Evolutionary conservation across 1,140 invertebrate species (phyloP).

Genomic region (Hyphantria cunea): DNA sequence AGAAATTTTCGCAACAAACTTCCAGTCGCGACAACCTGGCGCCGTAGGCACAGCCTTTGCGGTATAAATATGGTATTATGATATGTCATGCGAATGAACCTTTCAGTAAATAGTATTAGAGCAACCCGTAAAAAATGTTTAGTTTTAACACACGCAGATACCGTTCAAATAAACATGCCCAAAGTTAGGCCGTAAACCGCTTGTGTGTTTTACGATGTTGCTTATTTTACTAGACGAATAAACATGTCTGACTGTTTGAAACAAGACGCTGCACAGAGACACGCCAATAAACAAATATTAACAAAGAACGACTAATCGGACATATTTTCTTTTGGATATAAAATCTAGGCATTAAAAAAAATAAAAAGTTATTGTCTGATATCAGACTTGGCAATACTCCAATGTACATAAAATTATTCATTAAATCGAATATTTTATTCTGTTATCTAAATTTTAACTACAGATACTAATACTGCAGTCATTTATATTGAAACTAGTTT

Average conservation of each 20-base stretch:
- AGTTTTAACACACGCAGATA: slow-evolving; percentile 8
- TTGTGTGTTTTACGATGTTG: slow-evolving; percentile 63
- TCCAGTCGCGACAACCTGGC: slow-evolving; percentile 48
- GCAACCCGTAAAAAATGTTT: slow-evolving; percentile 23
- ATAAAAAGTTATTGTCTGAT: slow-evolving; percentile 1
- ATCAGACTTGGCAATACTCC: slow-evolving; percentile 21
- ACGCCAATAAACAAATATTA: slow-evolving; percentile 43
- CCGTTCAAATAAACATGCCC: slow-evolving; percentile 37
- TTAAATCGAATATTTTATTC: too few relatives aligned
- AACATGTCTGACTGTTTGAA: slow-evolving; percentile 63
- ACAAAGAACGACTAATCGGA: slow-evolving; percentile 5
- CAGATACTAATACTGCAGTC: too few relatives aligned
- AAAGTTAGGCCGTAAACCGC: slow-evolving; percentile 48
- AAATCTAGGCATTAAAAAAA: background rate
- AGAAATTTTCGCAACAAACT: slow-evolving; percentile 54
- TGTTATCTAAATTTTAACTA: too few relatives aligned
- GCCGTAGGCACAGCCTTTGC: slow-evolving; percentile 29
- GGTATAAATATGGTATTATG: background rate
- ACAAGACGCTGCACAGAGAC: slow-evolving; percentile 61
- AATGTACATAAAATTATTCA: too few relatives aligned
- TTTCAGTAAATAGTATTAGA: slow-evolving; percentile 18
- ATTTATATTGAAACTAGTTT: too few relatives aligned
- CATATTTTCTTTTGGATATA: background rate
- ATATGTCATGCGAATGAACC: background rate
- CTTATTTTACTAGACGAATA: slow-evolving; percentile 59